Evolutionary conservation across 37 sponge, comb jelly and placozoan species (phyloP), one percentile per base, ranked within the genome.

Genomic region (Hexactinellida sp.): DNA sequence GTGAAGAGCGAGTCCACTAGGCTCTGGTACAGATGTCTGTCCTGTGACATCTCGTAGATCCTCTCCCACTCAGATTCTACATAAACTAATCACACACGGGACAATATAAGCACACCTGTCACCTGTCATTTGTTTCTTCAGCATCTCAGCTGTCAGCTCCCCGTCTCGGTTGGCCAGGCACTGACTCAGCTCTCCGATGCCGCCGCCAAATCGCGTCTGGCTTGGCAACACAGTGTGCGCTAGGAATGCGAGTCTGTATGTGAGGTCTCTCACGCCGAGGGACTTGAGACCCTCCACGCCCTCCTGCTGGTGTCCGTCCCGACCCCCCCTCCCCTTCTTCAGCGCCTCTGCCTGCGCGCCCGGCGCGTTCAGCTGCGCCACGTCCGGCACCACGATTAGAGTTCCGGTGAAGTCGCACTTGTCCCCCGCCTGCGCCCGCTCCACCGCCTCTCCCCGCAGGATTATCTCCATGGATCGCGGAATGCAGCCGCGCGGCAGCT

Each of bases 381-480:
- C 99, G 63, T 98, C 99, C 0, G 99, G 99, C 16, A 98, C 96
- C 25, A 95, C 99, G 37, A 98, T 92, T 30, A 98, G 92, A 30
- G 99, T 98, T 1, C 99, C 99, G 24, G 88, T 98, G 89, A 98
- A 95, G 87, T 98, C 99, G 86, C 94, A 95, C 89, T 93, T 93
- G 87, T 98, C 99, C 0, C 99, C 99, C 24, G 99, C 93, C 38
- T 95, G 99, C 1, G 94, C 96, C 37, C 84, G 54, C 37, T 98
- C 99, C 32, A 98, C 99, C 25, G 91, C 90, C 87, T 98, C 99
- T 1, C 92, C 95, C 36, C 96, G 63, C 37, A 98, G 82, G 23
- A 98, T 85, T 37, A 98, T 90, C 88, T 98, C 99, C 83, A 98
- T 83, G 86, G 96, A 93, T 36, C 99, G 38, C 13, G 99, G 99